Evolutionary conservation across 2,113 vertebrate species (phyloP), one percentile per base, ranked within the genome.

Genomic region (Embiotoca jacksoni): DNA sequence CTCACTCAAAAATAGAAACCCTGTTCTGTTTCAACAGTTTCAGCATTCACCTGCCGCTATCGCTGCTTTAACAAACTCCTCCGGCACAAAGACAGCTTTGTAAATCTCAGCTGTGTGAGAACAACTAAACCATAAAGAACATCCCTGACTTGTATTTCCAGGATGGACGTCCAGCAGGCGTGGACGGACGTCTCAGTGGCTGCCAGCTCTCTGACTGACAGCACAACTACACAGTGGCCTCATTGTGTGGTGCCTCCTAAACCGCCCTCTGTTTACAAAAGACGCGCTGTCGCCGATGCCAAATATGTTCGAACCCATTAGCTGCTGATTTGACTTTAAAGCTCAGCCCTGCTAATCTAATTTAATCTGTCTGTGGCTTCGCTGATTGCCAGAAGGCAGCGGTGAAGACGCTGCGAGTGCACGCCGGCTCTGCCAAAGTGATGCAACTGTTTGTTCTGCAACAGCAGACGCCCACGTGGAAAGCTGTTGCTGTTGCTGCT

Each of bases 251-350:
- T 4, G 37, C 75, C 66, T 65, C 80, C 55, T 41, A 57, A 23
- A 77, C 75, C 82, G 72, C 71, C 81, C 74, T 87, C 84, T 81
- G 80, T 86, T 85, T 81, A 87, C 80, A 85, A 78, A 72, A 84
- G 78, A 75, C 14, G 35, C 14, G 41, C 70, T 61, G 76, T 76
- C 44, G 5, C 64, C 7, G 55, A 76, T 80, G 83, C 82, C 83
- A 88, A 61, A 85, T 64, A 61, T 78, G 67, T 75, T 68, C 13
- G 46, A 75, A 82, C n/a, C 63, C 88, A 88, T 85, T 81, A 86
- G 86, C 72, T 60, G 56, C 70, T 72, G 80, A 85, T 84, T 75
- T 85, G 63, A 87, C 78, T 89, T 74, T 84, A 71, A 79, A 88
- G 66, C 59, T 85, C 69, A 81, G 72, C 16, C 63, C 33, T 14